These are phyloP conservation scores for Mus caroli DNA, from an alignment of 2,797 vertebrate species.

Conservation along the genomic window DNA sequence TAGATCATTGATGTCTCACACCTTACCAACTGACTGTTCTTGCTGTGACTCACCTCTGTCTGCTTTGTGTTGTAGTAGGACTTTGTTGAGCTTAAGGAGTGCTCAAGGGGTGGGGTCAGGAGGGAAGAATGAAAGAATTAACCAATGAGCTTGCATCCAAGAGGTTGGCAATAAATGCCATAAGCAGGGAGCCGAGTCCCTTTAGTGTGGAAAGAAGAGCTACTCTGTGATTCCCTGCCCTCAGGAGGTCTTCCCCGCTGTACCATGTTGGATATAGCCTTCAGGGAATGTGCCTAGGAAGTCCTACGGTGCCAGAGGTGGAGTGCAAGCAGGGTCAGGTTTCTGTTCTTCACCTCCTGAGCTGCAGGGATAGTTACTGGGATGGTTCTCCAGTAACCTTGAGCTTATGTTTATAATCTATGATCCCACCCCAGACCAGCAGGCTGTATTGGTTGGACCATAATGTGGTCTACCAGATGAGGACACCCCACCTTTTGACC, in stretches of 20 bases:
- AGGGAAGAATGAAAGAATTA: background rate
- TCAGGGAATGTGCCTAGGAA: background rate
- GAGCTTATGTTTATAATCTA: background rate
- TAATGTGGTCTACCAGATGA: background rate
- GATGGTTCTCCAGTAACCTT: no score
- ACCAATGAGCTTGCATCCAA: background rate
- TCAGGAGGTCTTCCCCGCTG: background rate
- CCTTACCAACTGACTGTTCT: accelerated
- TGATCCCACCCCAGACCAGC: background rate
- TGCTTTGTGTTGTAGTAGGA: background rate
- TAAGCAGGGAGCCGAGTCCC: background rate
- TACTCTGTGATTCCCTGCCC: background rate
- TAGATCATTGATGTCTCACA: background rate
- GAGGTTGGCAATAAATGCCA: background rate
- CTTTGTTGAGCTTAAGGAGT: no score
- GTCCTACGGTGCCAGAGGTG: background rate
- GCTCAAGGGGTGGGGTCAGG: no score
- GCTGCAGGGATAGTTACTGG: background rate
- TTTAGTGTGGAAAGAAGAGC: background rate
- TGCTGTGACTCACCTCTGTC: background rate
- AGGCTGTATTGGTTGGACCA: background rate
- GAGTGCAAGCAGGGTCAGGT: background rate
- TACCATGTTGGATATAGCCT: background rate
- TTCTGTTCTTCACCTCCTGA: no score
- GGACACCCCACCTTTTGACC: background rate